Base-by-base conservation (phyloP, 64 coral and sea anemone genomes). In the Pachyseris speciosa region DNA sequence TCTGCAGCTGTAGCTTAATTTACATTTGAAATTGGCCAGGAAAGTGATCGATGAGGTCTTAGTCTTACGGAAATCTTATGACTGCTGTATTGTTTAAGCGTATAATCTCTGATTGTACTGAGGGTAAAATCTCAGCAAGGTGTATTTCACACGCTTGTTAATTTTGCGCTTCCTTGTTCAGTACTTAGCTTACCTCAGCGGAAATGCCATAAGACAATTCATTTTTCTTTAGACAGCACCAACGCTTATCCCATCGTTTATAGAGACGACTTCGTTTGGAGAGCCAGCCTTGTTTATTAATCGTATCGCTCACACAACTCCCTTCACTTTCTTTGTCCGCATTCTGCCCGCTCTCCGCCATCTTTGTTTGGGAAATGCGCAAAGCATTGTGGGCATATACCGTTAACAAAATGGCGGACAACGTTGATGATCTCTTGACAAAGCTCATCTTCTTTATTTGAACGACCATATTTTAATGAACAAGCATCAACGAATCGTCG, bases 191-290 rank as follows among this genome's bases (percentile, higher is more conserved):
- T 40, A 63, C 95, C 87, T 98, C 95, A 19, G 80, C 86, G 2
- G 81, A 91, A 83, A 64, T 25, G 53, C 95, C 95, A 85, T 98
- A 98, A 64, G 71, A 84, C 66, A 98, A 72, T 36, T 90, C 88
- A 67, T 91, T 89, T 83, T 98, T 91, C 57, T 91, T 98, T 9
- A 98, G 80, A 83, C 91, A 91, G 36, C 91, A 98, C 95, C 95
- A 98, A 13, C 86, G 83, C 25, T 88, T 98, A 48, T 94, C 81
- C 95, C 95, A 98, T 38, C 61, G 47, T 67, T 94, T 98, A 5
- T 91, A 98, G 17, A 77, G 67, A 63, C 90, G 93, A 70, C 91
- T 94, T 73, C 92, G 86, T 94, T 98, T 98, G 49, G 86, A 87
- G 9, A 98, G 58, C 95, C 95, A 98, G 1, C 87, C 87, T 36